Percentiles rank a stretch among this genome's conserved stretches.
These are phyloP conservation scores for Orthonychiurus folsomi DNA, from an alignment of 2,888 invertebrate genomes.

Conservation along the genomic window DNA sequence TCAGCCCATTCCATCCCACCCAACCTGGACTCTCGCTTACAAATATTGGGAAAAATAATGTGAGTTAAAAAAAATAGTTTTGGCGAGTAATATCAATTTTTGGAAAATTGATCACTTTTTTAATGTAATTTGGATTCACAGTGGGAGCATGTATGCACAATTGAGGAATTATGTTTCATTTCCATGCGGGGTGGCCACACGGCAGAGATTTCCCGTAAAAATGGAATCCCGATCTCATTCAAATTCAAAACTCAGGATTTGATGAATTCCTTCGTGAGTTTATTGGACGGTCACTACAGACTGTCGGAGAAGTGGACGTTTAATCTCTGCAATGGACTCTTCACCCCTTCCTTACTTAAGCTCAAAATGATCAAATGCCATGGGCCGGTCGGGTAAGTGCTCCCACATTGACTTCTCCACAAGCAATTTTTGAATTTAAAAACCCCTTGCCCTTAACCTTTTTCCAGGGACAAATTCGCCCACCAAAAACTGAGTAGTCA, in stretches of 20 bases:
- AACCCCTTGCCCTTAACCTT: conserved; percentile 8
- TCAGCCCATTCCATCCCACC: conserved; percentile 57
- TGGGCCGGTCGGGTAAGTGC: conserved; percentile 76
- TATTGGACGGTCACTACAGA: conserved; percentile 78
- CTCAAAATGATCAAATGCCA: conserved; percentile 69
- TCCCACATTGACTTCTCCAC: too few species aligned
- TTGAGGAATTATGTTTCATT: conserved; percentile 75
- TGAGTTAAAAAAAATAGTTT: conserved; percentile 41
- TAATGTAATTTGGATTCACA: conserved; percentile 45
- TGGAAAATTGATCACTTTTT: background rate
- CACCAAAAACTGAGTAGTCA: conserved; percentile 74
- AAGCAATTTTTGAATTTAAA: conserved; percentile 7
- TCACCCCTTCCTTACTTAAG: conserved; percentile 66
- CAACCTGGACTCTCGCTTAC: conserved; percentile 60
- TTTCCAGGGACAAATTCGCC: conserved; percentile 67
- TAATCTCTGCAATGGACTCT: conserved; percentile 72
- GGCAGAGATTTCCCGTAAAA: conserved; percentile 65
- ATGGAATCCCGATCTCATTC: conserved; percentile 67
- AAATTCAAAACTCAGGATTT: conserved; percentile 58
- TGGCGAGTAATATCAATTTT: background rate
- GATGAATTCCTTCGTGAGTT: conserved; percentile 68
- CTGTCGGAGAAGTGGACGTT: conserved; percentile 82
- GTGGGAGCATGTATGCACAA: conserved; percentile 66
- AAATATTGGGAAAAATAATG: conserved; percentile 56
- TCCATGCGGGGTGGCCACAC: conserved; percentile 60